Percentiles rank a stretch among this genome's conserved stretches.
Conservation (phyloP, 2,888 invertebrate genomes). For the Trisateles emortualis region DNA sequence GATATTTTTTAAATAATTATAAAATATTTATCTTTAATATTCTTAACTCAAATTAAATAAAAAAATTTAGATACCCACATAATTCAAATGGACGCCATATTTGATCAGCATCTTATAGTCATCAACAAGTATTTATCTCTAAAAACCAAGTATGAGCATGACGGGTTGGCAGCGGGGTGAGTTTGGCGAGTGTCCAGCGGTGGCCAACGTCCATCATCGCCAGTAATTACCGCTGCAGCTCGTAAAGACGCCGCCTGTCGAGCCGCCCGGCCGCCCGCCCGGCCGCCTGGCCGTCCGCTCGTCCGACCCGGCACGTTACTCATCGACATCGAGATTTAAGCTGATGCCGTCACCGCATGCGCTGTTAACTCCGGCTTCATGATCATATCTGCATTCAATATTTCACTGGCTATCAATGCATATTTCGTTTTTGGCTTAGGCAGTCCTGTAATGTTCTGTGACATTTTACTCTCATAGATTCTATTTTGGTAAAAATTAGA, state of each 20-base stretch:
- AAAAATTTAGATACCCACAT: no score
- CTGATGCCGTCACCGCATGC: constrained; percentile 21
- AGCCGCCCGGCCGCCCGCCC: constrained; percentile 16
- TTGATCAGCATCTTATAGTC: neutral
- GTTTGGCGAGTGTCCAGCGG: constrained; percentile 42
- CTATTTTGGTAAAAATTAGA: no score
- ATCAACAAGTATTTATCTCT: neutral
- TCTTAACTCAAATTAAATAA: no score
- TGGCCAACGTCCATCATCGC: constrained; percentile 43
- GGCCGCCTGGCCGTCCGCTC: constrained; percentile 7
- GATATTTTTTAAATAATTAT: no score
- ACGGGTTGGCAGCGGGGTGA: constrained; percentile 31
- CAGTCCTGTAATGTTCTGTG: no score
- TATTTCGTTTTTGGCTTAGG: no score
- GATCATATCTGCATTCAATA: constrained; percentile 29
- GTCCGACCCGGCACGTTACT: constrained; percentile 17
- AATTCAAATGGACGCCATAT: neutral
- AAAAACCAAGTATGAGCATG: constrained; percentile 26
- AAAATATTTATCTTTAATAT: no score
- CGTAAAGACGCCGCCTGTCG: constrained; percentile 39
- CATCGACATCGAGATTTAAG: constrained; percentile 29
- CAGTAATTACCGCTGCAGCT: constrained; percentile 45
- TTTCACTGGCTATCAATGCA: constrained; percentile 8
- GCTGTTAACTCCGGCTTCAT: constrained; percentile 30
- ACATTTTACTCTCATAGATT: no score